Conservation (phyloP, 2,888 invertebrate genomes). For the Leptopilina syphax region DNA sequence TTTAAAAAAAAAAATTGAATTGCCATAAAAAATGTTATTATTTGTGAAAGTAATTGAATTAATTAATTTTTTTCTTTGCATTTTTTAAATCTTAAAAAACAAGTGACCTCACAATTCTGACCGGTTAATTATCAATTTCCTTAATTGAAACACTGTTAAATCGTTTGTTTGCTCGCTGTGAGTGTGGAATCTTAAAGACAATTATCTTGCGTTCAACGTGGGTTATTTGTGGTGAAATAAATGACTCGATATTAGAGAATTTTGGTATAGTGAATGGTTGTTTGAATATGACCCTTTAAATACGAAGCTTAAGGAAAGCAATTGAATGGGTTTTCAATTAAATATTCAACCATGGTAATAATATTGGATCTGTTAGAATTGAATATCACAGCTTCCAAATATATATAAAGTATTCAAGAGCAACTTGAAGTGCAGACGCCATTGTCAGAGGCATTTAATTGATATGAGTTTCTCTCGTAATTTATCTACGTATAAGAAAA, state of each 20-base stretch:
- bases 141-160: no score
- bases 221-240: not conserved
- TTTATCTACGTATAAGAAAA: constrained; percentile 25
- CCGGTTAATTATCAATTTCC: no score
- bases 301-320: constrained; percentile 52
- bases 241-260: constrained; percentile 46
- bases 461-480: constrained; percentile 62
- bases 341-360: constrained; percentile 64
- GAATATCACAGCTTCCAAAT: constrained; percentile 47
- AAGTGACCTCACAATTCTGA: no score
- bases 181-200: not conserved
- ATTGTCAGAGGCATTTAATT: constrained; percentile 66
- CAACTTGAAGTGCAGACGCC: constrained; percentile 13
- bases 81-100: no score
- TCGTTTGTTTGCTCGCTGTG: not conserved
- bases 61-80: no score
- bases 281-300: constrained; percentile 61
- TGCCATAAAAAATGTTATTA: no score
- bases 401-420: constrained; percentile 53
- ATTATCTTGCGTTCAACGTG: not conserved
- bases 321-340: constrained; percentile 68
- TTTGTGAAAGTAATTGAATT: no score
- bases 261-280: constrained; percentile 56
- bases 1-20: no score
- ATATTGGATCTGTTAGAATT: constrained; percentile 60